Evolutionary conservation across 2,888 invertebrate genomes (phyloP), one percentile per base, ranked within the genome.

Genomic region (Drosophila nigricruria): DNA sequence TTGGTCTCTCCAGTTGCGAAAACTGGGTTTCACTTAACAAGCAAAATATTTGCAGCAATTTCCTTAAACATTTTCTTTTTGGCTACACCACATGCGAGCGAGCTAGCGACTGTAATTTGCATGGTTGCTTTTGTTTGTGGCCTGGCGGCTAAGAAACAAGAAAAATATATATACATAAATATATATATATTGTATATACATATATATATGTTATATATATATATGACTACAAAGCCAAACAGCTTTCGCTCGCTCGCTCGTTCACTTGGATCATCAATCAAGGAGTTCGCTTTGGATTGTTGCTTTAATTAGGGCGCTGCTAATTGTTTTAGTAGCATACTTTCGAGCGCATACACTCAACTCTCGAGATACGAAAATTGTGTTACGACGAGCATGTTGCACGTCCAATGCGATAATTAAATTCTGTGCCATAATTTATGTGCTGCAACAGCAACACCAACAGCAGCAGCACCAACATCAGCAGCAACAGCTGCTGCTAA

Each of bases 41-140:
- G 86, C 90, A 90, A 86, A 89, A 86, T 86, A 90, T 87, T 87
- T 87, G 89, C 87, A 73, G 90, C 90, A 89, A 90, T 87, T 90
- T 88, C 82, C 89, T 79, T 88, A 87, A 87, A 87, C 85, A 90
- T 89, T 88, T 81, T 90, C 88, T 78, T 90, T 90, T 89, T 75
- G 66, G 64, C 72, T 66, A 57, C 60, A 18, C 32, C 45, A 50
- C 27, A 45, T 45, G 53, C 60, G 61, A 62, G 59, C 69, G 27
- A 47, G 38, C 63, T 27, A 14, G 34, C 59, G 25, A 56, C 9
- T 43, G 62, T 69, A 49, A 89, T 87, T 83, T 89, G 77, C 84
- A 70, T 80, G 64, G 66, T 60, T 70, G 61, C 80, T 61, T 63
- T 60, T 65, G 47, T 52, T 69, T 56, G 69, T 56, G 36, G 56